Conservation (phyloP, 2,113 vertebrate species). For the Lichenostomus cassidix region DNA sequence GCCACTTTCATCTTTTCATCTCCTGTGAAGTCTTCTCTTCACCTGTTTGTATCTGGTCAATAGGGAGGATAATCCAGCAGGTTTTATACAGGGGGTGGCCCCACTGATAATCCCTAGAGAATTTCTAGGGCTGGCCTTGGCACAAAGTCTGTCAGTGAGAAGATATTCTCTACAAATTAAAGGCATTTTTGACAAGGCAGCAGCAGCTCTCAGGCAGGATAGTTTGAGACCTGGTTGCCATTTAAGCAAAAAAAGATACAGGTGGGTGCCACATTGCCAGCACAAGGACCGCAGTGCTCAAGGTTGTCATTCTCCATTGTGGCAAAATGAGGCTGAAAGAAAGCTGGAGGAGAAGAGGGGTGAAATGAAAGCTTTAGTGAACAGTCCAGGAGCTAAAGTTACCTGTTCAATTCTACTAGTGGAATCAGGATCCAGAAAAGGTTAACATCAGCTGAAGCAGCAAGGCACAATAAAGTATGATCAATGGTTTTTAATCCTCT, state of each 20-base stretch:
- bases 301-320: neutral
- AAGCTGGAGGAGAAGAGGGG: neutral
- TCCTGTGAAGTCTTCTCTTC: neutral
- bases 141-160: neutral
- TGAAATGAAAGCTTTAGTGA: neutral
- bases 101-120: neutral
- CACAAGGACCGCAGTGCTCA: neutral
- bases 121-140: neutral
- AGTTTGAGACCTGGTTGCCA: neutral
- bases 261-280: neutral
- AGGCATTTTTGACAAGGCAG: neutral
- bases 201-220: neutral
- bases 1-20: neutral
- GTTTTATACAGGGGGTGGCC: neutral
- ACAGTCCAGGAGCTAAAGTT: neutral
- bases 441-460: slow-evolving; percentile 20
- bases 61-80: neutral
- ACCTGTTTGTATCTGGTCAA: neutral
- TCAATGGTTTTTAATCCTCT: neutral
- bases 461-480: slow-evolving; percentile 5
- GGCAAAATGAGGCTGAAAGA: neutral
- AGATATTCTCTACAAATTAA: neutral
- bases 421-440: neutral
- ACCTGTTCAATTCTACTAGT: neutral
- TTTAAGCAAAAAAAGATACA: neutral